A percentile compares a stretch with the other conserved stretches of the same genome.
These are phyloP conservation scores for Mesoclemmys tuberculata DNA, from an alignment of 2,113 vertebrate genomes.

Conservation along the genomic window DNA sequence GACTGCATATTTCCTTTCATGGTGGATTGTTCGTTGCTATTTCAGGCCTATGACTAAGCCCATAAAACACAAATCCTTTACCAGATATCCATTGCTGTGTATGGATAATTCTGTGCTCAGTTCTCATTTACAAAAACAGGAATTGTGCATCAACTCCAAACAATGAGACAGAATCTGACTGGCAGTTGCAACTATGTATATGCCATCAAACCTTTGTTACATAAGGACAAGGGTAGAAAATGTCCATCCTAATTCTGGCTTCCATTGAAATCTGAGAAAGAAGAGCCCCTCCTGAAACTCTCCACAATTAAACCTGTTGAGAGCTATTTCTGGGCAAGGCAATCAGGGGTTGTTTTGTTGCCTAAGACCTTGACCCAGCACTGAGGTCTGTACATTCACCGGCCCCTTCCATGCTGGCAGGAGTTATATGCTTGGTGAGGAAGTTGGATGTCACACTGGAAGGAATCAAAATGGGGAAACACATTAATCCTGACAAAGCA, in stretches of 20 bases:
- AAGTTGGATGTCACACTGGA: background rate
- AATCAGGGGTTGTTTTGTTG: background rate
- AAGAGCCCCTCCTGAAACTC: background rate
- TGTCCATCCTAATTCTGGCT: background rate
- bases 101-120: background rate
- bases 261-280: background rate
- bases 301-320: background rate
- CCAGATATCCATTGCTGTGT: fast-evolving
- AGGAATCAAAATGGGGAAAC: background rate
- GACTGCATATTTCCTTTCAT: background rate
- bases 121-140: background rate
- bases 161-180: background rate
- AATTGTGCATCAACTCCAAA: background rate
- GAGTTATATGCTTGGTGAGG: fast-evolving
- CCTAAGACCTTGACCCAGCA: background rate
- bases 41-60: background rate
- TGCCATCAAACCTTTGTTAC: background rate
- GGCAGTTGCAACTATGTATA: fast-evolving
- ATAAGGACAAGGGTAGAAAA: background rate
- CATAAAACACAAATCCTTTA: background rate
- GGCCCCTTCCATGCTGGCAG: background rate
- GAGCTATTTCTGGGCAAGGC: background rate
- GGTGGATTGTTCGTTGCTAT: background rate
- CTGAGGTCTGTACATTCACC: background rate
- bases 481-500: background rate